phyloP scores from a whole-genome alignment of 1,140 invertebrate species.

The Lanistes nyassanus region DNA sequence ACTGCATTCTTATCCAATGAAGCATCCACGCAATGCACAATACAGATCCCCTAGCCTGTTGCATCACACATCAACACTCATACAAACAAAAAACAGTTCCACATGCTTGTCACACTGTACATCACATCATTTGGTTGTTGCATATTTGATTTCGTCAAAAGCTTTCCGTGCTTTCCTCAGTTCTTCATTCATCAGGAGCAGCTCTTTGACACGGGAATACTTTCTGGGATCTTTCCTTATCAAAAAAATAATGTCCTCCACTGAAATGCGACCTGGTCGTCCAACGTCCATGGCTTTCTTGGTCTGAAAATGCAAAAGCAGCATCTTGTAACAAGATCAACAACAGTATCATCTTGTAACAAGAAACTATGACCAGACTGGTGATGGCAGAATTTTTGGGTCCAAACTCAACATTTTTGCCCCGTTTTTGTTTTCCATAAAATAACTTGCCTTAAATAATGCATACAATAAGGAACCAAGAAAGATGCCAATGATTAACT shows the following conservation, averaged over 20 bases:
- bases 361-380: neutral
- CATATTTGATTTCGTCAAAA: conserved; percentile 98
- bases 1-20: too few relatives aligned
- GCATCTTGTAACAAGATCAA: neutral
- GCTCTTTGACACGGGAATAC: conserved; percentile 93
- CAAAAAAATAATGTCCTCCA: conserved; percentile 98
- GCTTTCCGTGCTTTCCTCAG: conserved; percentile 98
- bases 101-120: too few relatives aligned
- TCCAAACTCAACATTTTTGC: neutral
- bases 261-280: conserved; percentile 90
- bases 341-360: conserved; percentile 5
- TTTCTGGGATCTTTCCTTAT: conserved; percentile 97
- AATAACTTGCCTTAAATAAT: neutral
- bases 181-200: conserved; percentile 99
- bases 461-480: too few relatives aligned
- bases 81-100: too few relatives aligned
- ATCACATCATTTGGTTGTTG: conserved; percentile 47
- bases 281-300: conserved; percentile 95
- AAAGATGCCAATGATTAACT: too few relatives aligned
- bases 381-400: neutral
- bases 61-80: too few relatives aligned
- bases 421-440: neutral
- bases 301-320: conserved; percentile 72
- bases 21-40: too few relatives aligned
- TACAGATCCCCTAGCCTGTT: too few relatives aligned